Evolutionary conservation across 2,888 invertebrate genomes (phyloP), one percentile per base, ranked within the genome.

Genomic region (Siphonodentalium dalli): DNA sequence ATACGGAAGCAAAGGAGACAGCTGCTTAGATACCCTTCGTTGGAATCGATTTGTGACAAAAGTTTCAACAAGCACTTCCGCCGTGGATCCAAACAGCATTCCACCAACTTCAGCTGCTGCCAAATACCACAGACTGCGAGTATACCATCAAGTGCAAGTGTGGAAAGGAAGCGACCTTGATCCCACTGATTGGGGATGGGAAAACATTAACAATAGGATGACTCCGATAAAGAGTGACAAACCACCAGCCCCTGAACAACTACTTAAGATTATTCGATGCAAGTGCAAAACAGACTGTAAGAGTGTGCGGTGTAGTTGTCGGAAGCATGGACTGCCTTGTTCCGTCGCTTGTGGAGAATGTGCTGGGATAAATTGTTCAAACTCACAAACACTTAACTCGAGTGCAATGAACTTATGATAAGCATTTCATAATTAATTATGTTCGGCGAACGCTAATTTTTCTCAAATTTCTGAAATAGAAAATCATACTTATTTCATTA

Each of bases 61-160:
- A 31, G 63, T 61, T 1, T 28, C 35, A 7, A 31, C 44, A n/a
- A 56, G 52, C 8, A 34, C 21, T 1, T 63, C 40, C 27, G 31
- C n/a, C 50, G 57, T 68, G 1, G 50, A 67, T 18, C 54, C 61
- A 13, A 49, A 65, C 5, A 45, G 38, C 9, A 33, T 68, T 7
- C 69, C 68, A 18, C 67, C 69, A 28, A 67, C 70, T 20, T 37
- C 62, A 34, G 54, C 51, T 41, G 55, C 69, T 26, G 58, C 65
- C 6, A 46, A 41, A 18, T 59, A 50, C 26, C 67, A 71, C 44
- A 46, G 50, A 41, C 13, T 55, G 7, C 28, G 66, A 27, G 61
- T 57, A 7, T 66, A 61, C 48, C 37, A 38, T 24, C 70, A 68
- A 53, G 53, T 63, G 5, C 62, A 65, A 38, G 13, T 24, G 15